phyloP scores from a whole-genome alignment of 2,888 invertebrate genomes.

The Epinotia demarniana region DNA sequence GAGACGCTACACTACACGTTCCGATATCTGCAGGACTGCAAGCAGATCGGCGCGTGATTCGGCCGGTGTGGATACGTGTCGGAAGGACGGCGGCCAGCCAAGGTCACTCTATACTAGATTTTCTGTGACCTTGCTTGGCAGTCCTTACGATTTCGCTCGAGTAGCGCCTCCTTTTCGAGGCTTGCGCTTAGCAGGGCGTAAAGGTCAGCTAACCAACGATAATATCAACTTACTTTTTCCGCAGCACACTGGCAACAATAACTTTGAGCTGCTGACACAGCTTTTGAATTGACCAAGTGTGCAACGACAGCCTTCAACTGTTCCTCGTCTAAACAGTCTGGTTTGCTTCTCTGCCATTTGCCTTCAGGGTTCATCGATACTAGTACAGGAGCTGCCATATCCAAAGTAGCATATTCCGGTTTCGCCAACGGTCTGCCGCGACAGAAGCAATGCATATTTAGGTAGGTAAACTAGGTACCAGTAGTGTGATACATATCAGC shows the following conservation, averaged over 20 bases:
- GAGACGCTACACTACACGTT: too few species aligned
- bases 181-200: too few species aligned
- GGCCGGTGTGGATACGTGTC: too few species aligned
- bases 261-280: conserved; percentile 70
- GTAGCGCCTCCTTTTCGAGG: too few species aligned
- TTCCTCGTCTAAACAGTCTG: conserved; percentile 67
- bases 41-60: too few species aligned
- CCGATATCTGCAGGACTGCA: too few species aligned
- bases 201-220: neutral
- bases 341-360: conserved; percentile 69
- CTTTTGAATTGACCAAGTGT: conserved; percentile 66
- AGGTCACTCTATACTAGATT: too few species aligned
- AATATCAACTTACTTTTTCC: conserved; percentile 59
- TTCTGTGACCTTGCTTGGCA: too few species aligned
- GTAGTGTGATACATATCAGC: too few species aligned
- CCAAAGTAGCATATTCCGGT: conserved; percentile 66
- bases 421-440: conserved; percentile 59
- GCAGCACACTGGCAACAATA: conserved; percentile 72
- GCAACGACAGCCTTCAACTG: conserved; percentile 66
- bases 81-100: too few species aligned
- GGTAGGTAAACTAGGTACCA: too few species aligned
- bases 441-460: neutral
- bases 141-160: too few species aligned
- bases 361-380: conserved; percentile 75
- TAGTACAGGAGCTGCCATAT: conserved; percentile 62